Evolutionary conservation across 2,113 vertebrate genomes (phyloP).

Genomic region (Isichthys henryi): DNA sequence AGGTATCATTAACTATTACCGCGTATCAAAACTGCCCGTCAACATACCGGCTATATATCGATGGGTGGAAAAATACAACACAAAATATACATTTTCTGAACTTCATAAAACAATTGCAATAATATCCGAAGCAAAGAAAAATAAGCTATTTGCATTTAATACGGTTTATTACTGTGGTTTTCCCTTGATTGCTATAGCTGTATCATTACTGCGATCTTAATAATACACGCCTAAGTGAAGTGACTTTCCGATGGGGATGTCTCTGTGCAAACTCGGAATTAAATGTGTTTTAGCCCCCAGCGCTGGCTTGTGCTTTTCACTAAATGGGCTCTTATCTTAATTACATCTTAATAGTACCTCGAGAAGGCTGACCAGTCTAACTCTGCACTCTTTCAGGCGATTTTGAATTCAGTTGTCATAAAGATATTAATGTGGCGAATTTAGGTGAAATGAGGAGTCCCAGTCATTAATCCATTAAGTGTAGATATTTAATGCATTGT

Average conservation of each 20-base stretch:
- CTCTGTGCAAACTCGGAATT: not conserved
- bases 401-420: not conserved
- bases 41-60: not conserved
- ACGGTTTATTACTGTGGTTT: not conserved
- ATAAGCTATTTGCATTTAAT: not conserved
- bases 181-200: not conserved
- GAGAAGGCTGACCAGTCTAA: constrained; percentile 4
- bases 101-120: not conserved
- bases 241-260: not conserved
- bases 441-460: not conserved
- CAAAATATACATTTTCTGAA: not conserved
- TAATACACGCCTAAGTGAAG: not conserved
- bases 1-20: not conserved
- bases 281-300: not conserved
- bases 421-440: not conserved
- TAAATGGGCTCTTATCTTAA: constrained; percentile 4
- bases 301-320: not conserved
- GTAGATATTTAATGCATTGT: not conserved
- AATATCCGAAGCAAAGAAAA: not conserved
- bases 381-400: not conserved
- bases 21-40: not conserved
- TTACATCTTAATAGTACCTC: constrained; percentile 2
- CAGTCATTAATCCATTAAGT: not conserved
- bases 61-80: not conserved
- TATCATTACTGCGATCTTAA: not conserved